Evolutionary conservation across 1,140 invertebrate genomes (phyloP).

Genomic region (Drosophila mayri): DNA sequence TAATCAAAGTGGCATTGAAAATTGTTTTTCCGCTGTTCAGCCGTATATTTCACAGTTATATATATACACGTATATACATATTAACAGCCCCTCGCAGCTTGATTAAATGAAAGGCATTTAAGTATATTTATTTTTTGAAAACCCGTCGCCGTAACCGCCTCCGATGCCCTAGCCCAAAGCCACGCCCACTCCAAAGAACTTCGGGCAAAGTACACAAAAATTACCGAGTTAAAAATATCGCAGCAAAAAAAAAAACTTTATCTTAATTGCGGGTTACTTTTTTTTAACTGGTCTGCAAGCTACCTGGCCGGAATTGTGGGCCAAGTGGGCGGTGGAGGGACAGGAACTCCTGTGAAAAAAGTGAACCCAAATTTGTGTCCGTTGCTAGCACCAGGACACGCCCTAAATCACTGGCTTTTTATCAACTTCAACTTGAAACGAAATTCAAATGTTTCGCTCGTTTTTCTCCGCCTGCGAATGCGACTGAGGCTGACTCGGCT

Average conservation of each 20-base stretch:
- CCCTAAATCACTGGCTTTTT: constrained; percentile 77
- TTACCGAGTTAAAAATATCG: constrained; percentile 49
- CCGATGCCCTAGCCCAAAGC: not conserved
- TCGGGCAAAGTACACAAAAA: constrained; percentile 50
- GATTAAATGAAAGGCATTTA: constrained; percentile 29
- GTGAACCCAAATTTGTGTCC: constrained; percentile 58
- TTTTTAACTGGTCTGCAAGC: constrained; percentile 29
- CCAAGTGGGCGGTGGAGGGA: not conserved
- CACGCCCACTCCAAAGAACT: constrained; percentile 32
- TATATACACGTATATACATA: not conserved
- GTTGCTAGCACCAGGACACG: constrained; percentile 49
- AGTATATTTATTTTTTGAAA: constrained; percentile 19
- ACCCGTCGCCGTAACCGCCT: not conserved
- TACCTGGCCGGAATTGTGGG: constrained; percentile 11
- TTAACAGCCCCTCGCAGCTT: constrained; percentile 13
- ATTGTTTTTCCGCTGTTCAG: not conserved
- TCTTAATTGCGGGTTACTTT: constrained; percentile 60
- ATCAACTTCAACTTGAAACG: constrained; percentile 79
- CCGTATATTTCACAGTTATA: not conserved
- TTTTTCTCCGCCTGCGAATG: constrained; percentile 41
- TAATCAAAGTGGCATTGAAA: constrained; percentile 32
- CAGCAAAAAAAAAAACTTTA: constrained; percentile 34
- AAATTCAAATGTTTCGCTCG: constrained; percentile 76
- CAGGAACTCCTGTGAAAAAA: constrained; percentile 34
- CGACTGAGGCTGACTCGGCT: constrained; percentile 33